A percentile compares a stretch with the other conserved stretches of the same genome.
phyloP scores from a whole-genome alignment of 2,113 vertebrate genomes.

The Ciconia stormi region DNA sequence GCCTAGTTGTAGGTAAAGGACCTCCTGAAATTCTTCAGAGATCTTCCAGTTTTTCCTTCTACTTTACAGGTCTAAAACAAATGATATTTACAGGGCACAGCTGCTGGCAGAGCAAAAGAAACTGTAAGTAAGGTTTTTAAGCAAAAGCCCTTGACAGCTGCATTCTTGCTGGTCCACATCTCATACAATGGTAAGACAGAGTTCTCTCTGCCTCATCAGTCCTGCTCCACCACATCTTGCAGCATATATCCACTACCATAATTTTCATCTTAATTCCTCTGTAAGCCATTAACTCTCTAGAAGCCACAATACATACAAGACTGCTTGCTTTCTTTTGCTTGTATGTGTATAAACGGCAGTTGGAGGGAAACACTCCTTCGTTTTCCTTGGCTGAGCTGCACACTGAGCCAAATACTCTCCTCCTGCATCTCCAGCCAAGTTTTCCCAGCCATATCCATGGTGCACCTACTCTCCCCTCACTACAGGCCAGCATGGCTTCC shows the following conservation, averaged over 20 bases:
- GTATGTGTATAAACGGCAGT: not conserved
- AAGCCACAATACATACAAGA: not conserved
- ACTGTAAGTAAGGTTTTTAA: accelerated
- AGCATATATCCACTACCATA: not conserved
- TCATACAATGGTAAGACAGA: not conserved
- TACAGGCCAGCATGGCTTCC: not conserved
- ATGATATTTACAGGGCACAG: not conserved
- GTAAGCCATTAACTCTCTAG: not conserved
- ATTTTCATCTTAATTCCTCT: not conserved
- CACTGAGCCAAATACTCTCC: not conserved
- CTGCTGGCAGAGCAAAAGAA: not conserved
- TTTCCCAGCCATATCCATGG: not conserved
- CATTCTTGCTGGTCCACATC: not conserved
- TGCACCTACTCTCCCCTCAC: not conserved
- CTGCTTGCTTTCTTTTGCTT: not conserved
- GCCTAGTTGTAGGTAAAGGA: not conserved
- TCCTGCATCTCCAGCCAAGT: not conserved
- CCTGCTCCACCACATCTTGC: not conserved
- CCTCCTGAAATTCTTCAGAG: not conserved
- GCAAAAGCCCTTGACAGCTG: not conserved
- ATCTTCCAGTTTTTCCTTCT: not conserved
- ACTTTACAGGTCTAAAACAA: not conserved
- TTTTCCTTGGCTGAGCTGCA: not conserved
- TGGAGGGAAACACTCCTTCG: not conserved
- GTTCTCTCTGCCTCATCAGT: not conserved